Evolutionary conservation across 35 echinoderm and acorn worm genomes (phyloP), one percentile per base, ranked within the genome.

Genomic region (Nesometra sesokonis): DNA sequence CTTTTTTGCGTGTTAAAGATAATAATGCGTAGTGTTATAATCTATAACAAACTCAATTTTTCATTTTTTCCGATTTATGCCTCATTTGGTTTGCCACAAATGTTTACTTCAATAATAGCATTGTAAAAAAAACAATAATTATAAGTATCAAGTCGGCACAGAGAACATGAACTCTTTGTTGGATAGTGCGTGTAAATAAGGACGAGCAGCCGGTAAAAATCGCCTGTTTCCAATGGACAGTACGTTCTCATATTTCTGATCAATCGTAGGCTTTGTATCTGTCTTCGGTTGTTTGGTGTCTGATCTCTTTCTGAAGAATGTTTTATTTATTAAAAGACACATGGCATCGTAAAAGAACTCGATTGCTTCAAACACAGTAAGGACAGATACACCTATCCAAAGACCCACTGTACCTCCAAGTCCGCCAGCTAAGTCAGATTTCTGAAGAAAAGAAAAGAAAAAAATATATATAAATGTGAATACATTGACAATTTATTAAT

Each of bases 311-410:
- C 52, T 27, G 39, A 43, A 7, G 39, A 4, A 43, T 67, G 23
- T 19, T 67, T 67, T 67, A 2, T 11, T 67, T 27, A 67, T 2
- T 3, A 67, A 27, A 67, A 67, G 52, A 67, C 23, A 67, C 23
- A 27, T 19, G 2, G 52, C 52, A 67, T 97, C 94, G 57, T 88
- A 86, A 3, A 93, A 34, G 27, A 97, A 46, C 77, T 97, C 94
- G 29, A 97, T 21, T 30, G 93, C 88, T 46, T 97, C 94, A 32
- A 93, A 90, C 0, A 97, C 36, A 4, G 94, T 93, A 35, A 97
- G 77, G 9, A 93, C 91, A 30, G 94, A 97, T 0, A 93, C 89
- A 0, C 94, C 94, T 36, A 97, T 91, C 94, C 94, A 97, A 11
- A 97, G 80, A 21, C 94, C 94, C 0, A 93, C 85, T 46, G 92